phyloP scores from a whole-genome alignment of 2,797 vertebrate species.

The Lindbergichthys nudifrons region DNA sequence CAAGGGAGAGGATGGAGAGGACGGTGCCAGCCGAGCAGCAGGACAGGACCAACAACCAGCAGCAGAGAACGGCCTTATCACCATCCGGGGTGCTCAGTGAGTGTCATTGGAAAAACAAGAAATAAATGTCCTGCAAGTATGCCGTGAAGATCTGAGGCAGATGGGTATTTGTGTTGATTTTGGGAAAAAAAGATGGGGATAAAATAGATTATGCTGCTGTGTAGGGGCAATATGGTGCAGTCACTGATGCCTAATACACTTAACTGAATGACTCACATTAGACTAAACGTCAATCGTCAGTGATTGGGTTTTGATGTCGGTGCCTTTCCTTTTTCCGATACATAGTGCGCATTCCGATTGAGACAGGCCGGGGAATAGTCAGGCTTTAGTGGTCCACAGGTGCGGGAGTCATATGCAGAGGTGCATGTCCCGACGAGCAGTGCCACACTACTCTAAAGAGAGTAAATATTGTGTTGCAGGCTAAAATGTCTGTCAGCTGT shows the following conservation, averaged over 20 bases:
- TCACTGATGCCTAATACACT: constrained; percentile 14
- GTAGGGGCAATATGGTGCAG: constrained; percentile 28
- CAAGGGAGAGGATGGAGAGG: constrained; percentile 75
- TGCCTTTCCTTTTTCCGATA: constrained; percentile 1
- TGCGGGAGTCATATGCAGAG: constrained; percentile 31
- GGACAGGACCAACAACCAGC: constrained; percentile 62
- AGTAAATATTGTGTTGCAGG: constrained; percentile 11
- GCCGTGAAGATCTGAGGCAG: background rate
- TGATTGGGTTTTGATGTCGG: constrained; percentile 14
- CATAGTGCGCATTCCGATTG: constrained; percentile 44
- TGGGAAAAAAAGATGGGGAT: background rate
- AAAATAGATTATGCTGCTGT: constrained; percentile 2
- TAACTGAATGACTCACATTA: constrained; percentile 29
- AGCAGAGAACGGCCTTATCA: constrained; percentile 48
- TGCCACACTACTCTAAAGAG: constrained; percentile 1
- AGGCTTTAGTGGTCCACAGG: constrained; percentile 58
- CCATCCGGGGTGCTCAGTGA: constrained; percentile 77
- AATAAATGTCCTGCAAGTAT: background rate
- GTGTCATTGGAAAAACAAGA: constrained; percentile 6
- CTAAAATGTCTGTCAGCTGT: constrained; percentile 1
- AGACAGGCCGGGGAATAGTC: constrained; percentile 53
- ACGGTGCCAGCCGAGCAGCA: constrained; percentile 64
- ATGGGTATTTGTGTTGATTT: background rate
- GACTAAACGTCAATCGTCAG: constrained; percentile 4
- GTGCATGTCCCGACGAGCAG: constrained; percentile 29